phyloP scores from a whole-genome alignment of 1,140 invertebrate genomes.

The Drosophila erecta region DNA sequence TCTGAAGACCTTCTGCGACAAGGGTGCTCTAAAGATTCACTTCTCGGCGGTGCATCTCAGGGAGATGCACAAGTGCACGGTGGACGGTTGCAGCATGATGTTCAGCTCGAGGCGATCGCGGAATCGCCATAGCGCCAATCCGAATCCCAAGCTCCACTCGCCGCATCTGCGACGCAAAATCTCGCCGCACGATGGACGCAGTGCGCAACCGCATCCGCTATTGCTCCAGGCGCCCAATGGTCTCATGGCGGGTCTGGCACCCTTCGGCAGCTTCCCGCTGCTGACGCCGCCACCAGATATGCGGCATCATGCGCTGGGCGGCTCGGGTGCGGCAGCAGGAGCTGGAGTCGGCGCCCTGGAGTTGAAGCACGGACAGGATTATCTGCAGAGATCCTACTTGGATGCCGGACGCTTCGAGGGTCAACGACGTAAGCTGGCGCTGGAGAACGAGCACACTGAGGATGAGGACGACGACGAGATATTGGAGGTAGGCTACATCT shows the following conservation, averaged over 20 bases:
- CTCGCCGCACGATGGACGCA: conserved; percentile 95
- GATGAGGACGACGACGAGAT: conserved; percentile 55
- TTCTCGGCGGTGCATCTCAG: conserved; percentile 99
- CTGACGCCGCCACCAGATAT: conserved; percentile 91
- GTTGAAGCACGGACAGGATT: conserved; percentile 81
- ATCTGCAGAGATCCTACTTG: conserved; percentile 78
- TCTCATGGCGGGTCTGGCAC: conserved; percentile 87
- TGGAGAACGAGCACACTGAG: conserved; percentile 25
- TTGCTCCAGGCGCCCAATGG: conserved; percentile 90
- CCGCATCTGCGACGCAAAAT: conserved; percentile 96
- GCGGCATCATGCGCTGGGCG: conserved; percentile 87
- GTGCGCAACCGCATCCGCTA: conserved; percentile 92
- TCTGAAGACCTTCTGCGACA: conserved; percentile 99
- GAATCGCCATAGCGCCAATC: conserved; percentile 98
- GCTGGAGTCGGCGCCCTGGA: conserved; percentile 88
- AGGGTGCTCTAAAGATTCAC: conserved; percentile 99
- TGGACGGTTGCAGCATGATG: conserved; percentile 99
- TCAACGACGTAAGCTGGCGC: conserved; percentile 29
- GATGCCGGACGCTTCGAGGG: conserved; percentile 76
- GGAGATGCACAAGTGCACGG: conserved; percentile 99
- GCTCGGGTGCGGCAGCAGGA: conserved; percentile 55
- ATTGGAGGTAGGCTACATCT: conserved; percentile 37
- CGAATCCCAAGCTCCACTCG: conserved; percentile 99
- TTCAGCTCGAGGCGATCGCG: conserved; percentile 98
- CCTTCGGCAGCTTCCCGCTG: conserved; percentile 91